Percentiles rank a stretch among this genome's conserved stretches.
phyloP scores from a whole-genome alignment of 1,140 invertebrate species.

The Brachionus sp. region DNA sequence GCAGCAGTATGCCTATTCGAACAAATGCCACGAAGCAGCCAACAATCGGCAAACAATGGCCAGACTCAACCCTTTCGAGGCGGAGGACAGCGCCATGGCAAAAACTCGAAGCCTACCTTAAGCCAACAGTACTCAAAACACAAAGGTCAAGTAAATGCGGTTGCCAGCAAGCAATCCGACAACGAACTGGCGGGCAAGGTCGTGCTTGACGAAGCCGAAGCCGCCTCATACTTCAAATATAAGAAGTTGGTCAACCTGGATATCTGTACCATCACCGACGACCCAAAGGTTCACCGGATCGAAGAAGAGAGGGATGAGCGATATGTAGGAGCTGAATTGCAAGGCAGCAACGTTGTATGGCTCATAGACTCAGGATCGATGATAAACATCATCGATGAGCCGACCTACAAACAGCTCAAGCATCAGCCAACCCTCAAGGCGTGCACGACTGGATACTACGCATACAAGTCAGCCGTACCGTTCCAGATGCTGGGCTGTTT shows the following conservation, averaged over 20 bases:
- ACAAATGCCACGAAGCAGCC: neutral
- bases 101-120: neutral
- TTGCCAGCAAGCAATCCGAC: neutral
- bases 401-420: neutral
- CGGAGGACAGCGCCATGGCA: neutral
- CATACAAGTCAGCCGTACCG: neutral
- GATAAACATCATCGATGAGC: conserved; percentile 6
- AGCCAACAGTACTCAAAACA: neutral
- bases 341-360: neutral
- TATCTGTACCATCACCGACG: neutral
- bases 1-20: neutral
- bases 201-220: neutral
- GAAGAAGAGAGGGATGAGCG: neutral
- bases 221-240: neutral
- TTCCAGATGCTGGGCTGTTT: neutral
- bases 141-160: conserved; percentile 4
- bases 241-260: neutral
- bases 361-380: neutral
- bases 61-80: neutral
- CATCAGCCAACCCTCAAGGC: neutral
- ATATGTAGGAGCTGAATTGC: neutral
- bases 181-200: neutral
- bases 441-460: neutral
- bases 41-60: neutral
- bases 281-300: neutral